A percentile compares a stretch with the other conserved stretches of the same genome.
Conservation (phyloP, 1,140 invertebrate genomes). For the Venturia canescens region DNA sequence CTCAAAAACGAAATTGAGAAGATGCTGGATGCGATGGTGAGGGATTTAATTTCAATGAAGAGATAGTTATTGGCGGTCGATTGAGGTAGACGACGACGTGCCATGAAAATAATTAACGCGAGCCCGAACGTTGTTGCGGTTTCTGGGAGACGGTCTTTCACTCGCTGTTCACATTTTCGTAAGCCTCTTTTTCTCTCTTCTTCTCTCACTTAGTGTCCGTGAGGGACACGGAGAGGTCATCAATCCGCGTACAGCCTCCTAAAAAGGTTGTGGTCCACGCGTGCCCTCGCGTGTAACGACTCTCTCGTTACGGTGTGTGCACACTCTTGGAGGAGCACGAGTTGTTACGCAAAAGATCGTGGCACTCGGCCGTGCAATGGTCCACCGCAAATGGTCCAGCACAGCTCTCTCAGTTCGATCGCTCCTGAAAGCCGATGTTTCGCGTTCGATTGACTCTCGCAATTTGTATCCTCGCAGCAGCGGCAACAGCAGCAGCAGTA, state of each 20-base stretch:
- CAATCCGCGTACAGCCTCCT: constrained; percentile 49
- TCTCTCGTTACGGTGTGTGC: constrained; percentile 40
- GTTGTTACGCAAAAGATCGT: constrained; percentile 64
- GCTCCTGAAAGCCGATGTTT: constrained; percentile 62
- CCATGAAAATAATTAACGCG: constrained; percentile 49
- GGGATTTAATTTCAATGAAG: neutral
- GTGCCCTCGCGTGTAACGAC: constrained; percentile 40
- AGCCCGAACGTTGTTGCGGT: neutral
- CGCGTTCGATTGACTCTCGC: constrained; percentile 27
- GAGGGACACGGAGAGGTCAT: constrained; percentile 21
- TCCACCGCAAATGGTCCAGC: constrained; percentile 63
- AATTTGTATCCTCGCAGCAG: neutral
- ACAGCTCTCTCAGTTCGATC: neutral
- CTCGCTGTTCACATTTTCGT: neutral
- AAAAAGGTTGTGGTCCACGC: constrained; percentile 60
- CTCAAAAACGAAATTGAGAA: neutral
- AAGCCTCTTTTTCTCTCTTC: neutral
- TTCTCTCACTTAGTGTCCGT: constrained; percentile 11
- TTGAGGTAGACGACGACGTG: neutral
- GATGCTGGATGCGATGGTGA: neutral
- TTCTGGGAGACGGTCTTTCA: neutral
- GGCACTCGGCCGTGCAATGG: constrained; percentile 29
- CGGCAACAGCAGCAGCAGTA: no score
- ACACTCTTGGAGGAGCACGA: neutral
- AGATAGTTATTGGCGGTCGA: neutral